These are phyloP conservation scores for Heptranchias perlo DNA, from an alignment of 2,113 vertebrate genomes.

Conservation along the genomic window DNA sequence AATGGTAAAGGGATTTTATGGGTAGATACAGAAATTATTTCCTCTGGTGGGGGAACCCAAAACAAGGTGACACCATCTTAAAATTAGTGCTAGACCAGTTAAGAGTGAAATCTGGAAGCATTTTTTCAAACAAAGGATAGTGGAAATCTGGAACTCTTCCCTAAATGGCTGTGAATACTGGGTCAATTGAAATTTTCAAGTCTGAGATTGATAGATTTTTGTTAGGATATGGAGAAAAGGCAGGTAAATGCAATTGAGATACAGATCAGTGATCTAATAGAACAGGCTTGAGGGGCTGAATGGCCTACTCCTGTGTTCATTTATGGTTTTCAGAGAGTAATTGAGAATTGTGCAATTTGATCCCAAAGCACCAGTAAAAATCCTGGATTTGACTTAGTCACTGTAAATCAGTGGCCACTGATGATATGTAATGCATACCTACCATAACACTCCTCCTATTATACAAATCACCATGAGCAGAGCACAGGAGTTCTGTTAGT, in stretches of 20 bases:
- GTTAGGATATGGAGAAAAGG: neutral
- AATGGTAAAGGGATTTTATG: neutral
- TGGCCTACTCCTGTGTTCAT: neutral
- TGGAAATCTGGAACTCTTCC: neutral
- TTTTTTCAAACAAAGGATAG: neutral
- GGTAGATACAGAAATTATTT: neutral
- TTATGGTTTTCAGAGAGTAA: neutral
- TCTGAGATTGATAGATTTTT: neutral
- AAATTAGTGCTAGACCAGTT: neutral
- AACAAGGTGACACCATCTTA: neutral
- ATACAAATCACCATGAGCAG: neutral
- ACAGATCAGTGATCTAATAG: neutral
- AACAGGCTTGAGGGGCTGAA: neutral
- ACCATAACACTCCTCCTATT: neutral
- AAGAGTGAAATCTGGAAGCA: neutral
- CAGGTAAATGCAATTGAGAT: neutral
- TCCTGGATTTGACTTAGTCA: neutral
- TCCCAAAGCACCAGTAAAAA: neutral
- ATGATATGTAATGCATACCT: neutral
- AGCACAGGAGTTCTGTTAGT: neutral
- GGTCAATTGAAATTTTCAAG: neutral
- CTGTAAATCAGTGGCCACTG: neutral
- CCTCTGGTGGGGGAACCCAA: neutral
- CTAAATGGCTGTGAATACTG: neutral
- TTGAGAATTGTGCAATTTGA: neutral